Base-by-base conservation (phyloP, 2,797 vertebrate genomes). In the Fringilla coelebs region DNA sequence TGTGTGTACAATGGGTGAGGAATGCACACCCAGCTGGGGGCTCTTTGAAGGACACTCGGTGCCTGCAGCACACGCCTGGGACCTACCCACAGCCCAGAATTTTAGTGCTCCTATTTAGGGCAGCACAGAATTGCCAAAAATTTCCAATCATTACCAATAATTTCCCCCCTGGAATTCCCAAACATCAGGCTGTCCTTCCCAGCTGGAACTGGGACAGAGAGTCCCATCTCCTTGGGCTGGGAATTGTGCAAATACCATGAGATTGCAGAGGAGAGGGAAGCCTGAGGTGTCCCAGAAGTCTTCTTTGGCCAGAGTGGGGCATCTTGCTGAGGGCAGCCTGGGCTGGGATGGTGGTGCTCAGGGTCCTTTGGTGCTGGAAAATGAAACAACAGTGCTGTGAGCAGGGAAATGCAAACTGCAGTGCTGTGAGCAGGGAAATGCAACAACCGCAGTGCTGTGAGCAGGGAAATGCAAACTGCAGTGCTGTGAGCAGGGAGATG, bases 1-100 rank as follows among this genome's bases (percentile, higher is more conserved):
- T 36, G 79, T 74, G 88, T 80, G 94, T 74, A 77, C 81, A 93
- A 19, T 41, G 29, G 6, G 22, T 73, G 88, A 91, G 92, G 92
- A 95, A 95, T 92, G 87, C 91, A 84, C 76, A 34, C 85, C 45
- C 58, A 51, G 82, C 82, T 52, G 75, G 81, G 58, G 5, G 62
- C 70, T 62, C 43, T 22, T 38, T 65, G 84, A 46, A 74, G 75
- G 92, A 51, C 46, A 34, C 6, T 31, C 25, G 52, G 51, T 45
- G 85, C 76, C 66, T 58, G 46, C 31, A 88, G 76, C 54, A n/a
- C 61, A 43, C 4, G 1, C 22, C 49, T 55, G 65, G 58, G 65
- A 65, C 80, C 48, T 58, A 7, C 7, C 78, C 78, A 87, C 68
- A 68, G 11, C 68, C 52, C 72, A 54, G 38, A 14, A 34, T 19